Base-by-base conservation (phyloP, 2,888 invertebrate species). In the Mamestra brassicae region DNA sequence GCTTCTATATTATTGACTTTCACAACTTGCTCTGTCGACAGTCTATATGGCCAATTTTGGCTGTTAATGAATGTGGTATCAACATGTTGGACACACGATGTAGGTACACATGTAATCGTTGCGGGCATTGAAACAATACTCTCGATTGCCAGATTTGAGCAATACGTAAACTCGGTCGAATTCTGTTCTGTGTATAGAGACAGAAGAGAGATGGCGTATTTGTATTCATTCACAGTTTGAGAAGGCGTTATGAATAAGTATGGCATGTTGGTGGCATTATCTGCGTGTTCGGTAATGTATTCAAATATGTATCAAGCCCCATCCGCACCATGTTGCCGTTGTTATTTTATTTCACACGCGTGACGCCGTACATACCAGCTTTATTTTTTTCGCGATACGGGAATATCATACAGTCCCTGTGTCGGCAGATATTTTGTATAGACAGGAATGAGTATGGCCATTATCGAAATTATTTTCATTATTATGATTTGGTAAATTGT, bases 271-370 rank as follows among this genome's bases (percentile, higher is more conserved):
- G 91, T 90, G 90, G 94, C 92, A 94, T 95, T 95, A 95, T 95
- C 93, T 95, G 93, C 94, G 94, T 95, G 94, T 93, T 94, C 93
- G 85, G 95, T 96, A 96, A 96, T 96, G 92, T 96, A 96, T 96
- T 96, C 96, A 96, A 96, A 96, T 96, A 96, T 95, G 95, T 96
- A 96, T 96, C 95, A 95, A 94, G 94, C 93, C 92, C 93, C 94
- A 94, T 94, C 94, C 95, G 93, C 95, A 93, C 93, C 94, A 91
- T 93, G 94, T 94, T 94, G 93, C 89, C 94, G 92, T 93, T 95
- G 95, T 95, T 96, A 96, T 96, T 96, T 96, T 96, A 96, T 95
- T 95, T 95, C 93, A 90, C 89, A 94, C 94, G 94, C 96, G 95
- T 96, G 96, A 95, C 93, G 92, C 89, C 92, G 91, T 89, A 87